These are phyloP conservation scores for Drosophila nigrodunni DNA, from an alignment of 1,140 invertebrate species.

Conservation along the genomic window DNA sequence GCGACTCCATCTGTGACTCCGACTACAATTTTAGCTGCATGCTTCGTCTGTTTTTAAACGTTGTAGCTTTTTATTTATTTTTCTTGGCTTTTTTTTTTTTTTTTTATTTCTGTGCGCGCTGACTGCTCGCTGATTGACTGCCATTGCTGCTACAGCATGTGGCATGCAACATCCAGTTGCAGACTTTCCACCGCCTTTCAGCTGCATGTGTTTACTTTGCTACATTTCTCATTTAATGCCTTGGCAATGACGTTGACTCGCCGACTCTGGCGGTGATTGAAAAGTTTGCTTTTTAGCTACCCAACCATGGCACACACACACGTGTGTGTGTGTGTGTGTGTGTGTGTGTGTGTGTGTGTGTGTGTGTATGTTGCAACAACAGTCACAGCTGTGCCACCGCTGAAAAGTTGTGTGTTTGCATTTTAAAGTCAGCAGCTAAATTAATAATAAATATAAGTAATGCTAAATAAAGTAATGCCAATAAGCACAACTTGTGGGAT, in stretches of 20 bases:
- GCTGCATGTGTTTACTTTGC: constrained; percentile 67
- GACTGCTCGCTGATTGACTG: constrained; percentile 68
- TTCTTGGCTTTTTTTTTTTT: constrained; percentile 21
- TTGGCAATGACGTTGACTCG: constrained; percentile 66
- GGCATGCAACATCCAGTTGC: constrained; percentile 16
- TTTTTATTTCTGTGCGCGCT: constrained; percentile 25
- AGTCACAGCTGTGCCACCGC: not conserved
- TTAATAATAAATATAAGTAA: not conserved
- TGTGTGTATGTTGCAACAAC: not conserved
- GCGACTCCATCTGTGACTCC: constrained; percentile 5
- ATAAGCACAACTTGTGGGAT: too few relatives aligned
- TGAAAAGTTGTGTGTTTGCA: not conserved
- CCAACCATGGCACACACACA: not conserved
- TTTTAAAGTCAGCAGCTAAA: constrained; percentile 15
- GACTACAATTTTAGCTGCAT: constrained; percentile 16
- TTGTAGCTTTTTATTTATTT: constrained; percentile 54
- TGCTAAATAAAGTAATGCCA: too few relatives aligned
- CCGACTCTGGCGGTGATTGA: constrained; percentile 64
- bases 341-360: too few relatives aligned
- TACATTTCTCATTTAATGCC: constrained; percentile 71
- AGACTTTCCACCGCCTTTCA: not conserved
- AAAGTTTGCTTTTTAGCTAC: constrained; percentile 63
- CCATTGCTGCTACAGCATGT: constrained; percentile 29
- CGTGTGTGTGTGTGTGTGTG: too few relatives aligned
- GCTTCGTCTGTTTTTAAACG: constrained; percentile 54